Base-by-base conservation (phyloP, 2,797 vertebrate genomes). In the Limnodromus scolopaceus region DNA sequence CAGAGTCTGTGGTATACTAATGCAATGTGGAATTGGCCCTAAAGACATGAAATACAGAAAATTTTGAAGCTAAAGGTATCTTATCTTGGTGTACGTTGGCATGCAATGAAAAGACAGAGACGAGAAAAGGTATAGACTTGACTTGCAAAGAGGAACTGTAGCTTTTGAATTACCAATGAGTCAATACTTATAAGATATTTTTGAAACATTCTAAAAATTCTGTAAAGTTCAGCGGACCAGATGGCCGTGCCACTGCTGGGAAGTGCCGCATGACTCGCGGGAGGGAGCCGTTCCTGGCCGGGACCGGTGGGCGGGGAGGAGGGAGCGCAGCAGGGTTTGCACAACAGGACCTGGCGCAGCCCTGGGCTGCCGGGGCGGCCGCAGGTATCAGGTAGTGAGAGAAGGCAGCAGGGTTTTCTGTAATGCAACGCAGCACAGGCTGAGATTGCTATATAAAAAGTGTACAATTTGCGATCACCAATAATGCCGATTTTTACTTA, bases 401-500 rank as follows among this genome's bases (percentile, higher is more conserved):
- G 98, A 97, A 97, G 95, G 93, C 88, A 63, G 94, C 46, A 13
- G 89, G n/a, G 83, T 48, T 69, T 90, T 72, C 87, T 58, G 9
- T 43, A 92, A 94, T 79, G 11, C 96, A 75, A 22, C 76, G 71
- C 97, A 95, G 98, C 97, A 27, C 97, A 87, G 86, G 75, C 98
- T 97, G 97, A 97, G 87, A 57, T 85, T 83, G 79, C 87, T 88
- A 0, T 49, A 8, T 32, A 60, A 87, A 93, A 69, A 94, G 95
- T 43, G 70, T 86, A 68, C 57, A 17, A 54, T 92, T 96, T 97
- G 41, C 95, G 54, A 1, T 18, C 11, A 12, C 86, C 98, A 98
- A 99, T 98, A 95, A 99, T 99, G 99, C 99, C 98, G 94, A 98
- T 99, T 98, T 99, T 99, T 98, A 98, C 99, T 97, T 99, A 99